Conservation (phyloP, 2,113 vertebrate genomes). For the Aythya baeri region DNA sequence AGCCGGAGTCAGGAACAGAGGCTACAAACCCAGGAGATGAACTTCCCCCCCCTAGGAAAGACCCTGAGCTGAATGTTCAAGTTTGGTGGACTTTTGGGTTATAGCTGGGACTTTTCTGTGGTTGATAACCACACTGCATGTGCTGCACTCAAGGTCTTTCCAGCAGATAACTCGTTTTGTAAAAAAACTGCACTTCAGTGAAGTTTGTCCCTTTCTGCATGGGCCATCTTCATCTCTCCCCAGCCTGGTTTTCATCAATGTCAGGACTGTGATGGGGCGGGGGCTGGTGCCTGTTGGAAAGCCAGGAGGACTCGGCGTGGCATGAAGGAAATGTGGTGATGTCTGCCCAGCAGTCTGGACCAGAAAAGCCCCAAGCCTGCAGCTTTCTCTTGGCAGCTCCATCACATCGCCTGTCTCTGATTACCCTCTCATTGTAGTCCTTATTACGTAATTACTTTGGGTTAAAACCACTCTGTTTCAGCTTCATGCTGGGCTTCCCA, state of each 20-base stretch:
- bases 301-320: background rate
- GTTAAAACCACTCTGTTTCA: background rate
- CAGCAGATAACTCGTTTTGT: background rate
- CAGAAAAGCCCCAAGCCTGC: background rate
- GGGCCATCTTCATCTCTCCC: background rate
- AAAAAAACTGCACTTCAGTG: background rate
- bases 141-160: rapidly evolving
- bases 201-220: background rate
- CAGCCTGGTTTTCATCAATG: background rate
- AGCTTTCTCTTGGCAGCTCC: background rate
- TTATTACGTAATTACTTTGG: background rate
- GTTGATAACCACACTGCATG: background rate
- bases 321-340: background rate
- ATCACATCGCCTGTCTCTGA: background rate
- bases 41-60: background rate
- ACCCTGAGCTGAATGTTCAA: background rate
- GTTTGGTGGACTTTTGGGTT: background rate
- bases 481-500: background rate
- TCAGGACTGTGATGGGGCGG: rapidly evolving
- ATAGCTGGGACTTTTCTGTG: background rate
- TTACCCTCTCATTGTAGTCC: background rate
- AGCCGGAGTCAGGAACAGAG: background rate
- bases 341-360: background rate
- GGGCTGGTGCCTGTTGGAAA: rapidly evolving
- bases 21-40: background rate